phyloP scores from a whole-genome alignment of 2,888 invertebrate species.

The Lepidocyrtinus sp. region DNA sequence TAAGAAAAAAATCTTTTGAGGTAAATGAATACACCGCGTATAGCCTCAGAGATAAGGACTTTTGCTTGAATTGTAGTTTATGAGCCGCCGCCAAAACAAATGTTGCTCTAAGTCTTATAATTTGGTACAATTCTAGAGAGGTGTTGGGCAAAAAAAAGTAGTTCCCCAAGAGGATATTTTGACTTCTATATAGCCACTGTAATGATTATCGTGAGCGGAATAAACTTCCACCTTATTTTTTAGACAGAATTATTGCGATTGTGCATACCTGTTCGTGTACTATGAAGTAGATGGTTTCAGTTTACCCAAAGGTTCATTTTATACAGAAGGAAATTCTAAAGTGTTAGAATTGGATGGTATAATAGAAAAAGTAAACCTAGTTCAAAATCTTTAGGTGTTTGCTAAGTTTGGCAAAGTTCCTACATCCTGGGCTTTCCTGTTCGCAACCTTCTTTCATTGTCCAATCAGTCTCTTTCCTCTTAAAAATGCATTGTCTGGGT shows the following conservation, averaged over 20 bases:
- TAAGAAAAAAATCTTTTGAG: not conserved
- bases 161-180: constrained; percentile 13
- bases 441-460: not conserved
- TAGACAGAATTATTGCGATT: constrained; percentile 4
- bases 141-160: constrained; percentile 1
- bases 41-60: too few species aligned
- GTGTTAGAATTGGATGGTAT: too few species aligned
- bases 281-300: too few species aligned
- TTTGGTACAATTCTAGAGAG: not conserved
- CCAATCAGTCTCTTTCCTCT: constrained; percentile 39
- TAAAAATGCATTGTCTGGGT: constrained; percentile 47
- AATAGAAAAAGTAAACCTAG: too few species aligned
- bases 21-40: not conserved
- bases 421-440: constrained; percentile 20
- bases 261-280: not conserved
- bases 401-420: constrained; percentile 36
- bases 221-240: constrained; percentile 4
- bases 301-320: too few species aligned
- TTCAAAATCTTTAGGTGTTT: not conserved
- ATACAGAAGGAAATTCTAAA: too few species aligned
- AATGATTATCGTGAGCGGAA: constrained; percentile 8
- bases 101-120: constrained; percentile 11
- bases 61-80: constrained; percentile 24
- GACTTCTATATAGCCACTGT: constrained; percentile 4
- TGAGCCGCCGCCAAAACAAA: constrained; percentile 44